These are phyloP conservation scores for Calameuta idolon DNA, from an alignment of 2,888 invertebrate genomes.

Conservation along the genomic window DNA sequence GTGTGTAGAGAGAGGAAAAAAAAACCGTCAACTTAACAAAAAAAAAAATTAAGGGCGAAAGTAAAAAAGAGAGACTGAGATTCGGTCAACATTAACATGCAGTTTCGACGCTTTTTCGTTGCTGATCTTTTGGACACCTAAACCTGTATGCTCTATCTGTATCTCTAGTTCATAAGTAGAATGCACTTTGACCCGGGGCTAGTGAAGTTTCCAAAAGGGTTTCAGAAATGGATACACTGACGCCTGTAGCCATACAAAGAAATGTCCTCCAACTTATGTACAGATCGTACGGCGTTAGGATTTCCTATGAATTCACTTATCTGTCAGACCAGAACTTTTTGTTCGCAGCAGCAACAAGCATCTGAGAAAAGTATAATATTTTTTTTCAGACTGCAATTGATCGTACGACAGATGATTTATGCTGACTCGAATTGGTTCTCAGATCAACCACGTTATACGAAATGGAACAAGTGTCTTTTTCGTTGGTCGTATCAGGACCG, in stretches of 20 bases:
- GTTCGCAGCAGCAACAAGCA: neutral
- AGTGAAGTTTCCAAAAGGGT: neutral
- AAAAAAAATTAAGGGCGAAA: neutral
- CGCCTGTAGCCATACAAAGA: neutral
- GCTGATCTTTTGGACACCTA: neutral
- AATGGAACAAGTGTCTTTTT: neutral
- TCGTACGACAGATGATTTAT: neutral
- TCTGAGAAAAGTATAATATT: neutral
- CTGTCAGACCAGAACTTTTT: neutral
- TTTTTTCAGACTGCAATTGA: neutral
- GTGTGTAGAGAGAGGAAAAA: neutral
- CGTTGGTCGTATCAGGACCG: neutral
- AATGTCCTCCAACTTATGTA: neutral
- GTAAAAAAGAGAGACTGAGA: neutral
- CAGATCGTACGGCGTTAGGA: neutral
- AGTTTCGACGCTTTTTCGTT: neutral
- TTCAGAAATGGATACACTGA: neutral
- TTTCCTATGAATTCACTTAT: neutral
- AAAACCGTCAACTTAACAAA: neutral
- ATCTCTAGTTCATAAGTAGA: neutral
- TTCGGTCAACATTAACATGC: neutral
- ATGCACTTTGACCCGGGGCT: neutral
- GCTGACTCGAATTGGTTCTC: neutral
- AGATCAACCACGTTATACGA: neutral
- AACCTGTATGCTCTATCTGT: neutral